Evolutionary conservation across 2,113 vertebrate species (phyloP), one percentile per base, ranked within the genome.

Genomic region (Benitochromis conjunctus): DNA sequence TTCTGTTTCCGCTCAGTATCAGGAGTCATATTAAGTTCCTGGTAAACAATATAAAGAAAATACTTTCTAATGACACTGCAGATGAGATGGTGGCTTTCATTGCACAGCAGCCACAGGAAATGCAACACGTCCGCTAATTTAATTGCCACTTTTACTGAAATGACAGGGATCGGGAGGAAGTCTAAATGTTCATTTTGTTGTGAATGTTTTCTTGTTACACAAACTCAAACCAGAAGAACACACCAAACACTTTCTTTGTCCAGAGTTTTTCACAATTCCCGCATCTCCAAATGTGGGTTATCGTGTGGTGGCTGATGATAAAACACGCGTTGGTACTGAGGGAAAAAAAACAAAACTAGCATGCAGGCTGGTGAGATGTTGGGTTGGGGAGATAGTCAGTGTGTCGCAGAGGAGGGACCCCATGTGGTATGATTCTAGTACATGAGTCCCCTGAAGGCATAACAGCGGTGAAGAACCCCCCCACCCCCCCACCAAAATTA

Each of bases 361-460:
- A 83, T 88, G 85, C 86, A 82, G 86, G 88, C 79, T 81, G 58
- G 46, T 90, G 90, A 89, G 90, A 87, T 81, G 85, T 87, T 41
- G 48, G 84, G 62, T 80, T 51, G 58, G 83, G 87, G 71, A 60
- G 31, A 80, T 79, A 56, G 87, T 77, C 19, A 26, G 57, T 53
- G 85, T 85, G 83, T 82, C 6, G 0, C 80, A 24, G 55, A 60
- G 69, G 38, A 66, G 81, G 46, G 51, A 19, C 55, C 64, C 58
- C 69, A 43, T 12, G 82, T 69, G 36, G 16, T 26, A 76, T 66
- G 58, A 86, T 60, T 71, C 43, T 24, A 31, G 16, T 31, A 51
- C 69, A 74, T 26, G 69, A 74, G 69, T 74, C 81, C 86, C 74
- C 58, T 71, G 51, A 90, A 90, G 93, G 88, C 88, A 81, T 88